Evolutionary conservation across 2,888 invertebrate genomes (phyloP), one percentile per base, ranked within the genome.

Genomic region (Rotaria sp.): DNA sequence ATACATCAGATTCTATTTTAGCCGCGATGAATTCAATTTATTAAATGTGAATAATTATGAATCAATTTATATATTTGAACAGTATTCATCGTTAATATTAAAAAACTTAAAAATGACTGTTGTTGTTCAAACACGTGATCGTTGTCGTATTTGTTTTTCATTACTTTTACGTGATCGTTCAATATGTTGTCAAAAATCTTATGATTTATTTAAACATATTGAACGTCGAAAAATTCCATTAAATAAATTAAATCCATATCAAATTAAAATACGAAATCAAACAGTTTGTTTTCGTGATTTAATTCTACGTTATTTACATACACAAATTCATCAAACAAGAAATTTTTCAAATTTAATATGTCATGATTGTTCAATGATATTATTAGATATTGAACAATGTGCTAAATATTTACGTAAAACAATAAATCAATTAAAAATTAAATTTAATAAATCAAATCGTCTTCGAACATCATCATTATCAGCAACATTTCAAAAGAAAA

Each of bases 51-150:
- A 35, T 15, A 67, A 67, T 30, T 67, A 67, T 67, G 67, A 35
- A 30, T 15, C 18, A 30, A 67, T 35, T 67, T 0, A 67, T 67
- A 3, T 35, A 67, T 67, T 7, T 35, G 67, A 67, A 67, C 67
- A 67, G 67, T 67, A 67, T 67, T 18, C 30, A 35, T 67, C 35
- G 67, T 67, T 67, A 67, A 67, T 30, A 30, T 35, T 67, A 55
- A 35, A 67, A 18, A 15, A 5, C 3, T 30, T 67, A 18, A 67
- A 13, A 38, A 80, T 80, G 80, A 80, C 80, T 45, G 45, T 80
- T 45, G 75, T 80, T 26, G 75, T 80, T 80, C 75, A 80, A 80
- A 80, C 45, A 80, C 75, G 75, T 80, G 75, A 80, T 80, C 75
- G 75, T 45, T 80, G 75, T 45, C 75, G 75, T 45, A 30, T 80